Evolutionary conservation across 2,888 invertebrate species (phyloP).

Genomic region (Trachelus stipa): DNA sequence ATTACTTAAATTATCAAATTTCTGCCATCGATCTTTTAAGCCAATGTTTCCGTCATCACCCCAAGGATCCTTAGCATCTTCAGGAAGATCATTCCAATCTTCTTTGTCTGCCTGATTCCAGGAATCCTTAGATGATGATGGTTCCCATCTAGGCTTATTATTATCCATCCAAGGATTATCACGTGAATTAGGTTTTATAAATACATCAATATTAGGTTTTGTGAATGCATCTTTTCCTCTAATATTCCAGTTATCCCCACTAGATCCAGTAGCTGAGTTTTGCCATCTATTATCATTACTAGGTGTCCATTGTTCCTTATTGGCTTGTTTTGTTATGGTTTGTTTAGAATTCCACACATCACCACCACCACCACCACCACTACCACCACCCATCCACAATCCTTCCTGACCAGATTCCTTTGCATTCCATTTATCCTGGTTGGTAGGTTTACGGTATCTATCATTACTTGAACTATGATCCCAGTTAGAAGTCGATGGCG

Average conservation of each 20-base stretch:
- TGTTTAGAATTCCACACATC: constrained; percentile 26
- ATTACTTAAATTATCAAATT: constrained; percentile 13
- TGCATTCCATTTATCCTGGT: constrained; percentile 37
- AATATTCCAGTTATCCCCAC: constrained; percentile 50
- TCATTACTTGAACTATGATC: constrained; percentile 32
- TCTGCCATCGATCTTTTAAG: constrained; percentile 21
- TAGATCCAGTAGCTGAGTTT: constrained; percentile 11
- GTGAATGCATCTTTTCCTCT: constrained; percentile 46
- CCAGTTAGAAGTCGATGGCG: constrained; percentile 30
- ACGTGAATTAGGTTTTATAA: constrained; percentile 22
- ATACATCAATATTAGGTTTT: constrained; percentile 18
- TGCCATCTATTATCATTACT: constrained; percentile 24
- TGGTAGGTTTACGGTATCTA: constrained; percentile 33
- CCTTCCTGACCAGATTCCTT: constrained; percentile 31
- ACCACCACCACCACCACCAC: constrained; percentile 24
- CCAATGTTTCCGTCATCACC: constrained; percentile 49
- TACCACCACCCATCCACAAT: constrained; percentile 27
- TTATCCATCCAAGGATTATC: constrained; percentile 37
- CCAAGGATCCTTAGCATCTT: constrained; percentile 64
- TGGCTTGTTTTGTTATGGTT: constrained; percentile 17
- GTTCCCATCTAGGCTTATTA: constrained; percentile 18
- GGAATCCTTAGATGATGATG: constrained; percentile 13
- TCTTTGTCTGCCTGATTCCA: constrained; percentile 47
- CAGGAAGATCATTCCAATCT: constrained; percentile 59
- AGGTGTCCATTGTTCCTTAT: constrained; percentile 27